phyloP scores from a whole-genome alignment of 2,797 vertebrate genomes.

The Gymnothorax reevesii region DNA sequence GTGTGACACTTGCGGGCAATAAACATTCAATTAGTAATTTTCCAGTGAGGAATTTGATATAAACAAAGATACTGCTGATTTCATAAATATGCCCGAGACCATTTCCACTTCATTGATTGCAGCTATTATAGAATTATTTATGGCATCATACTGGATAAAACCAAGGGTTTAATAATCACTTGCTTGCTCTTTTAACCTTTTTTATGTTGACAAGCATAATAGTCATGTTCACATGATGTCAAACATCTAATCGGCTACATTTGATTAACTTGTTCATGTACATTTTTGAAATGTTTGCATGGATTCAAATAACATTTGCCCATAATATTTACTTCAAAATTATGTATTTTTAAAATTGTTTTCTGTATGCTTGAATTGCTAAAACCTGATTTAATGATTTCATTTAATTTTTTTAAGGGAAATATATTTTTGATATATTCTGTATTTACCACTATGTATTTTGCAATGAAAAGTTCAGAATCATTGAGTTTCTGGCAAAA shows the following conservation, averaged over 20 bases:
- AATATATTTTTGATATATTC: background rate
- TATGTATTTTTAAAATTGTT: background rate
- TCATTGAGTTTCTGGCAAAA: background rate
- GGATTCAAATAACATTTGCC: background rate
- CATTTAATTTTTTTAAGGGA: background rate
- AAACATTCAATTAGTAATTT: background rate
- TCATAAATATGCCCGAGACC: background rate
- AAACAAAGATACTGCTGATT: background rate
- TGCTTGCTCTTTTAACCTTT: background rate
- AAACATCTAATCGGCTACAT: background rate
- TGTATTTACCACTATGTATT: background rate
- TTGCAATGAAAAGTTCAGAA: background rate
- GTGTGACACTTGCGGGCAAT: background rate
- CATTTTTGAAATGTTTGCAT: background rate
- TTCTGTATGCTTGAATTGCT: background rate
- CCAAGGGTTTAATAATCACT: background rate
- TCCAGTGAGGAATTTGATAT: background rate
- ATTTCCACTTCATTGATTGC: background rate
- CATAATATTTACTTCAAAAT: background rate
- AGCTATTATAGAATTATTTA: background rate
- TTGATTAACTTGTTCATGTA: background rate
- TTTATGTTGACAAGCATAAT: background rate
- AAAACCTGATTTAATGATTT: too few relatives aligned
- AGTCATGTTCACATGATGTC: background rate
- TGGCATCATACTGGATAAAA: background rate